Evolutionary conservation across 2,888 invertebrate genomes (phyloP), one percentile per base, ranked within the genome.

Genomic region (Chloromyia formosa): DNA sequence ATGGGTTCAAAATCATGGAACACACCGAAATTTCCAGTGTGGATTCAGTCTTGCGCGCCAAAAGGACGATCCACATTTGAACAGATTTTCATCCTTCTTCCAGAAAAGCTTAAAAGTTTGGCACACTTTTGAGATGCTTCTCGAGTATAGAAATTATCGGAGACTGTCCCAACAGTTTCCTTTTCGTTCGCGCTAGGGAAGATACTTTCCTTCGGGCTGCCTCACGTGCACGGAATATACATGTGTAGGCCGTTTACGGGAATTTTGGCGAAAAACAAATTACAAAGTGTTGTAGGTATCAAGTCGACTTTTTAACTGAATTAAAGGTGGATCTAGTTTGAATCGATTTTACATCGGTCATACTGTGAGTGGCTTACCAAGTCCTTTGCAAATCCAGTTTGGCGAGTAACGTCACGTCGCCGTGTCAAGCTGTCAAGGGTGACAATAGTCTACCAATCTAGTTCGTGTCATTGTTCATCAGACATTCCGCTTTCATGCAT

Each of bases 131-230:
- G 20, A 58, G 42, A 18, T 58, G 20, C 40, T 18, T 58, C 18
- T 49, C 60, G 58, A 74, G 72, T 66, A 71, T 66, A 72, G 74
- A 74, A 74, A 72, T 49, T 76, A 49, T 71, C 64, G 66, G 62
- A 66, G 66, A 49, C 66, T 68, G 74, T 74, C 72, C 72, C 12
- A 76, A 66, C 71, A 76, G 76, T 76, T 76, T 74, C 74, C 76
- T 72, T 58, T 74, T 58, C 74, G 58, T 72, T 74, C 66, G 72
- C 72, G 76, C 58, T 74, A 42, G 76, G 49, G 72, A 72, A 58
- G 54, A 69, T 72, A 45, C 23, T 40, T 71, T 71, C 64, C 22
- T 61, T 49, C 64, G 71, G 49, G 18, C 18, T 12, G 56, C 40
- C 20, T 40, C 40, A 56, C 22, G 71, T 71, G 16, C 27, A 54